Base-by-base conservation (phyloP, 2,888 invertebrate genomes). In the Allygus modestus region DNA sequence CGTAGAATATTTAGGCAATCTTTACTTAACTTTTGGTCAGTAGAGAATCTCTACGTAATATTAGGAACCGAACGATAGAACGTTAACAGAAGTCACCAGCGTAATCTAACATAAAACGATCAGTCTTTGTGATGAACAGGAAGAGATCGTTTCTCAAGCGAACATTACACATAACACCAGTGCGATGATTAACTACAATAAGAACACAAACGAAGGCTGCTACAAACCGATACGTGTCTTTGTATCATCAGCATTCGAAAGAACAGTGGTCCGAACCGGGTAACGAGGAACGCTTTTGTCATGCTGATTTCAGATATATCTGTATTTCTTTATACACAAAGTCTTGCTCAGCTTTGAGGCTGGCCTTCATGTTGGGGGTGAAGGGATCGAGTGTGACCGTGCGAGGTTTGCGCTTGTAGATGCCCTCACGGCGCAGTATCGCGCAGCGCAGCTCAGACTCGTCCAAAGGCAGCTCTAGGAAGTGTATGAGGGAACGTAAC, bases 351-450 rank as follows among this genome's bases (percentile, higher is more conserved):
- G 89, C 89, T 79, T 91, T 90, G 31, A 94, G 88, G 85, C 90
- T 90, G 65, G 89, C 92, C 82, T 89, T 88, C 95, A 96, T 95
- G 17, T 92, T 91, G 0, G 91, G 89, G 0, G 94, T 94, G 89
- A 93, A 96, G 0, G 96, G 96, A 87, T 96, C 95, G 88, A 96
- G 95, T 88, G 93, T 92, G 15, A 84, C 37, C 54, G 87, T 87
- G 84, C 94, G 93, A 88, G 93, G 94, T 88, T 93, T 93, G 7
- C 96, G 91, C 85, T 95, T 91, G 89, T 95, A 96, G 84, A 96
- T 96, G 0, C 96, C 96, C 89, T 94, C 94, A 87, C 92, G 92
- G 88, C 94, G 90, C 15, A 91, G 89, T 73, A 94, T 88, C 23
- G 94, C 93, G 89, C 95, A 95, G 58, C 91, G 90, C 89, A 94